Evolutionary conservation across 2,888 invertebrate species (phyloP).

Genomic region (Heliconius charithonia): DNA sequence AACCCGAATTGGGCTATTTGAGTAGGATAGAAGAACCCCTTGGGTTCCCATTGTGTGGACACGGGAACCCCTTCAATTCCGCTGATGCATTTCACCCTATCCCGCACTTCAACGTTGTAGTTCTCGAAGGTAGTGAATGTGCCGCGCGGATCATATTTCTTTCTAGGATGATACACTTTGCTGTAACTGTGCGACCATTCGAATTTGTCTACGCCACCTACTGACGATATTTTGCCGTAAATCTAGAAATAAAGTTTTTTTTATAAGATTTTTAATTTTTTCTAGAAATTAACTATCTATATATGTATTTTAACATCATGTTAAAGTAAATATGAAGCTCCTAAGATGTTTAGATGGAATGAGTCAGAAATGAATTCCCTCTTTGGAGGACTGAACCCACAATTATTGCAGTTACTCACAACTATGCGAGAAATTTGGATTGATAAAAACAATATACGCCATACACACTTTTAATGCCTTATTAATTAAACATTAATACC

Average conservation of each 20-base stretch:
- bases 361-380: too few species aligned
- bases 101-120: slow-evolving; percentile 98
- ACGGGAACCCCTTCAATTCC: slow-evolving; percentile 97
- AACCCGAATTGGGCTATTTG: slow-evolving; percentile 99
- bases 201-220: slow-evolving; percentile 91
- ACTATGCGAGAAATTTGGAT: too few species aligned
- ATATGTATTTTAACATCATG: too few species aligned
- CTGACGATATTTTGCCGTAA: slow-evolving; percentile 91
- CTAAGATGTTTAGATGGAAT: too few species aligned
- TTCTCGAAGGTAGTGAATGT: slow-evolving; percentile 98
- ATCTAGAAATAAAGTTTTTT: slow-evolving; percentile 79
- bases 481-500: too few species aligned
- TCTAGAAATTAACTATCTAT: too few species aligned
- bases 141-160: slow-evolving; percentile 94
- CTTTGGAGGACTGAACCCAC: too few species aligned
- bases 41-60: slow-evolving; percentile 98
- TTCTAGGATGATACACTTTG: slow-evolving; percentile 94
- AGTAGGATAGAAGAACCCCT: slow-evolving; percentile 98
- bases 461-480: too few species aligned
- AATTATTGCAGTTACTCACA: too few species aligned
- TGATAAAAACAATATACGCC: too few species aligned
- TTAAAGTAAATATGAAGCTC: too few species aligned
- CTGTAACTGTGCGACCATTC: slow-evolving; percentile 98
- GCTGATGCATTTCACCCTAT: slow-evolving; percentile 97
- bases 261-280: not conserved